A percentile compares a stretch with the other conserved stretches of the same genome.
phyloP scores from a whole-genome alignment of 2,888 invertebrate genomes.

The Drosophila kuntzei region DNA sequence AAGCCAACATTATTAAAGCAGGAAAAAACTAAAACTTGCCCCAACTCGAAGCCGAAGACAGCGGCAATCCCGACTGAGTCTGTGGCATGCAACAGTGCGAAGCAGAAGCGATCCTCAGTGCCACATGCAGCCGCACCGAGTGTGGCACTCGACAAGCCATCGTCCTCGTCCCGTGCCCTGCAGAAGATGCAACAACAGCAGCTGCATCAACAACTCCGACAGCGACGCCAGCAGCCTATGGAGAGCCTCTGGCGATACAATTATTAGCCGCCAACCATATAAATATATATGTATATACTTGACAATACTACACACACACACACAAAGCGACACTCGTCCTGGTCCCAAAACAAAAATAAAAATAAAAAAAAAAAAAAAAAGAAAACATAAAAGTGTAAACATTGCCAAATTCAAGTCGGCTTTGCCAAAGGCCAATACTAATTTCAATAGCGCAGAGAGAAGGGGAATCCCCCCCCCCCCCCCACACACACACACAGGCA shows the following conservation, averaged over 20 bases:
- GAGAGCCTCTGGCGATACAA: constrained; percentile 50
- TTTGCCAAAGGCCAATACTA: constrained; percentile 52
- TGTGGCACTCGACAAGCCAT: neutral
- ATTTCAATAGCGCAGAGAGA: constrained; percentile 46
- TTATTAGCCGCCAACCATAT: constrained; percentile 27
- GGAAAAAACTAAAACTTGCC: neutral
- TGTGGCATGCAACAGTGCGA: constrained; percentile 2
- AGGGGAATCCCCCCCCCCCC: neutral
- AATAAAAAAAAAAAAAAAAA: constrained; percentile 22
- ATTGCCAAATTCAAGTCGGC: constrained; percentile 24
- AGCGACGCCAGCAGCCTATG: constrained; percentile 41
- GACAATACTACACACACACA: constrained; percentile 3
- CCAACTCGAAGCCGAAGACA: neutral
- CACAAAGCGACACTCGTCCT: constrained; percentile 35
- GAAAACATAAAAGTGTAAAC: constrained; percentile 34
- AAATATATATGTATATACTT: constrained; percentile 10
- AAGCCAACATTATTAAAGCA: neutral
- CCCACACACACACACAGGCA: constrained; percentile 29
- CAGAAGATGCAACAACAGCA: constrained; percentile 38
- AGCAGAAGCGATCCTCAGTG: neutral
- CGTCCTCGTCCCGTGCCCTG: constrained; percentile 8
- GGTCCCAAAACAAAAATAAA: constrained; percentile 1
- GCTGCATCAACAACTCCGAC: constrained; percentile 31
- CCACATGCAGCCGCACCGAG: neutral
- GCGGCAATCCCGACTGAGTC: neutral